Conservation (phyloP, 2,797 vertebrate species). For the Enteromius unitaeniatus region DNA sequence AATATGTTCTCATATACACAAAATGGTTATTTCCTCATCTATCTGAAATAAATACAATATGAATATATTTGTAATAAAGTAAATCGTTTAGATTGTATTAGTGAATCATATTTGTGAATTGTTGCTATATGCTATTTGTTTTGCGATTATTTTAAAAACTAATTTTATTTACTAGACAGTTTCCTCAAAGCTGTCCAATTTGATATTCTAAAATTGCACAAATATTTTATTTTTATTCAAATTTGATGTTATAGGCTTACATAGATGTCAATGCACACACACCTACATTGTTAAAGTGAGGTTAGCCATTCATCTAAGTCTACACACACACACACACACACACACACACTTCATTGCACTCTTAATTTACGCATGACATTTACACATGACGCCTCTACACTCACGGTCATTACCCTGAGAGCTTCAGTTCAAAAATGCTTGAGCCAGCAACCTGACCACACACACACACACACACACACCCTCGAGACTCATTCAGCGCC, state of each 20-base stretch:
- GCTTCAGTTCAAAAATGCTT: slow-evolving; percentile 65
- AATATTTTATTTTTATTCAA: neutral
- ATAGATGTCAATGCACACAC: neutral
- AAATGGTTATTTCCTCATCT: neutral
- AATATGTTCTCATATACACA: neutral
- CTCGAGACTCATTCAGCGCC: neutral
- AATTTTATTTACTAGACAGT: neutral
- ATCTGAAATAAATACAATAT: neutral
- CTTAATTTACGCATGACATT: slow-evolving; percentile 71
- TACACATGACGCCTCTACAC: slow-evolving; percentile 82
- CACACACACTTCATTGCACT: slow-evolving; percentile 33
- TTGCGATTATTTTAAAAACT: neutral
- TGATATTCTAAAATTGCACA: neutral
- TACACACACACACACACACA: neutral
- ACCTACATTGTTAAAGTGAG: neutral
- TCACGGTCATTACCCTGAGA: slow-evolving; percentile 85
- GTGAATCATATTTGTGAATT: neutral
- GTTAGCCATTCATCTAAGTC: slow-evolving; percentile 4
- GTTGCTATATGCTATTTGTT: neutral
- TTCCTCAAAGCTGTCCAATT: neutral
- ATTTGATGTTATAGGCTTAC: neutral
- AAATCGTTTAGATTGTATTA: neutral
- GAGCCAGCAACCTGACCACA: slow-evolving; percentile 49
- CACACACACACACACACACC: slow-evolving; percentile 17
- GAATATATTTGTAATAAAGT: neutral